Evolutionary conservation across 2,797 vertebrate species (phyloP).

Genomic region (Scleropages formosus): DNA sequence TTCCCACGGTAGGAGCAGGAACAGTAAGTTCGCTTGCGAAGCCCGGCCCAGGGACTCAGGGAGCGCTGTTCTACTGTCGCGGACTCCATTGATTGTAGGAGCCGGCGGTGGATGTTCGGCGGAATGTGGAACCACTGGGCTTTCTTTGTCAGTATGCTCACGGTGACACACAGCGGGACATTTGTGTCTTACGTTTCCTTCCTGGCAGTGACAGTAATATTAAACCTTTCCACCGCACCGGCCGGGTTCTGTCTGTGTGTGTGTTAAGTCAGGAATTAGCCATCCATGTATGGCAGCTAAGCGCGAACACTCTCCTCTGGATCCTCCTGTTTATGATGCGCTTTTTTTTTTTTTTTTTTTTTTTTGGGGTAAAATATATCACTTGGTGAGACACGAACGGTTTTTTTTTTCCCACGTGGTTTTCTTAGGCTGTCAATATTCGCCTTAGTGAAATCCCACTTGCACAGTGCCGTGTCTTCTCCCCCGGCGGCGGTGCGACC

Average conservation of each 20-base stretch:
- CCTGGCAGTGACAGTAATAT: neutral
- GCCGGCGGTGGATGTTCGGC: constrained; percentile 15
- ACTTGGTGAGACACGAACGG: no score
- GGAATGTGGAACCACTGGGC: constrained; percentile 16
- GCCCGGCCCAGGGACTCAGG: no score
- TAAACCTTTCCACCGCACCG: neutral
- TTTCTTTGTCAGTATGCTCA: neutral
- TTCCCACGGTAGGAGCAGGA: neutral
- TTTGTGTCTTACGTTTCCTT: constrained; percentile 22
- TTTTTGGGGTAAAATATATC: no score
- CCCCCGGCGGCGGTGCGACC: no score
- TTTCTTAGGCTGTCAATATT: no score
- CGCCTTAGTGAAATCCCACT: no score
- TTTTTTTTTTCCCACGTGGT: no score
- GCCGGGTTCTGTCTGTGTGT: neutral
- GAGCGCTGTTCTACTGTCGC: neutral
- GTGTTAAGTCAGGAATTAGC: neutral
- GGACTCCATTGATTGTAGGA: constrained; percentile 11
- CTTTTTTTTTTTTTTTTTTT: no score
- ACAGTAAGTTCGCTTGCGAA: neutral
- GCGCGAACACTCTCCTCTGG: neutral
- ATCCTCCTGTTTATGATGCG: neutral
- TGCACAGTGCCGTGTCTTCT: no score
- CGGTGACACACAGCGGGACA: neutral
- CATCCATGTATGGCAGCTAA: constrained; percentile 18